Conservation (phyloP, 2,797 vertebrate genomes). For the Setipinna tenuifilis region DNA sequence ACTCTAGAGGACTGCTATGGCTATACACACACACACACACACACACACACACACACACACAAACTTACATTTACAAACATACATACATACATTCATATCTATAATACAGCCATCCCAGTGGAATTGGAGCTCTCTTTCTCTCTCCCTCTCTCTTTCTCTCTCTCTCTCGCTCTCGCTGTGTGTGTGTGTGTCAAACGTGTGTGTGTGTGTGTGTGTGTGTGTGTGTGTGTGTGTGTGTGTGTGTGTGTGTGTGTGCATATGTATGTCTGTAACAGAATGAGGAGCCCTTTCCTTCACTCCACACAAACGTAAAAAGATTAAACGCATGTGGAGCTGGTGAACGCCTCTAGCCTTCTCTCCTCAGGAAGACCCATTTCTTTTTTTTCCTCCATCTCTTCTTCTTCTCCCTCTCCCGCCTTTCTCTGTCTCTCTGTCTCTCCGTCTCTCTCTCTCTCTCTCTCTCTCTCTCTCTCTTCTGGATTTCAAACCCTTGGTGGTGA, state of each 20-base stretch:
- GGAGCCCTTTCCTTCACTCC: background rate
- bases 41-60: constrained; percentile 34
- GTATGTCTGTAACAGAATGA: background rate
- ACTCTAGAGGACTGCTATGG: background rate
- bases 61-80: background rate
- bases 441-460: background rate
- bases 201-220: constrained; percentile 42
- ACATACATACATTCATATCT: constrained; percentile 10
- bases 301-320: constrained; percentile 48
- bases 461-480: constrained; percentile 30
- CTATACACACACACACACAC: constrained; percentile 24
- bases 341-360: constrained; percentile 49
- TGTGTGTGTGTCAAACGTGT: background rate
- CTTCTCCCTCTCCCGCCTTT: background rate
- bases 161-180: no score
- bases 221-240: constrained; percentile 17
- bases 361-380: background rate
- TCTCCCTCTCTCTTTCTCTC: no score
- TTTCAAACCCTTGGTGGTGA: constrained; percentile 42
- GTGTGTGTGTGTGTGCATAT: constrained; percentile 13
- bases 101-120: background rate
- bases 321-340: constrained; percentile 45
- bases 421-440: background rate
- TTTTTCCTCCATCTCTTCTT: background rate
- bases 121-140: background rate